phyloP scores from a whole-genome alignment of 1,140 invertebrate species.

The Plodia interpunctella region DNA sequence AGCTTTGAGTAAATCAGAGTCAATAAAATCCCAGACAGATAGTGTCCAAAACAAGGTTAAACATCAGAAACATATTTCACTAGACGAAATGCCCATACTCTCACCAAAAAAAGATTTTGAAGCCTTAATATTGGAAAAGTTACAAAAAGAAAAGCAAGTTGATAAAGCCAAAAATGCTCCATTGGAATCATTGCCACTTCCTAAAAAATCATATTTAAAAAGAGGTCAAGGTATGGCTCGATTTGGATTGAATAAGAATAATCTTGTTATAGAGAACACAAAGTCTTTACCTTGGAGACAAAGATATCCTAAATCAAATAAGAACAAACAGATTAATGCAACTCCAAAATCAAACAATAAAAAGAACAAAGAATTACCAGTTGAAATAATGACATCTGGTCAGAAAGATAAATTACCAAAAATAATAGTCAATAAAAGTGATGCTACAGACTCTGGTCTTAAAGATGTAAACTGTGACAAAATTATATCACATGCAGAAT shows the following conservation, averaged over 20 bases:
- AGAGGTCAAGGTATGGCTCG: constrained; percentile 58
- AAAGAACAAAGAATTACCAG: constrained; percentile 12
- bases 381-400: constrained; percentile 12
- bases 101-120: constrained; percentile 67
- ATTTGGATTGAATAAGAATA: constrained; percentile 55
- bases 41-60: constrained; percentile 10
- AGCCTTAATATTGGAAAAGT: constrained; percentile 51
- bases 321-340: constrained; percentile 15
- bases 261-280: constrained; percentile 60
- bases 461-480: background rate
- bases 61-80: constrained; percentile 46
- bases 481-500: background rate
- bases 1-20: constrained; percentile 10
- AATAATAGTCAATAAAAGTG: constrained; percentile 5
- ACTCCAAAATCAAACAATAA: constrained; percentile 12
- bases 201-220: constrained; percentile 52
- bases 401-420: background rate
- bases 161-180: constrained; percentile 16
- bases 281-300: constrained; percentile 60
- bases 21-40: background rate
- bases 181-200: constrained; percentile 15
- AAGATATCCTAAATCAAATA: constrained; percentile 19
- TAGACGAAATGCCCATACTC: constrained; percentile 68
- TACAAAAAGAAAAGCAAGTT: constrained; percentile 37
- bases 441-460: background rate